phyloP scores from a whole-genome alignment of 2,888 invertebrate genomes.

The Tetranychus piercei region DNA sequence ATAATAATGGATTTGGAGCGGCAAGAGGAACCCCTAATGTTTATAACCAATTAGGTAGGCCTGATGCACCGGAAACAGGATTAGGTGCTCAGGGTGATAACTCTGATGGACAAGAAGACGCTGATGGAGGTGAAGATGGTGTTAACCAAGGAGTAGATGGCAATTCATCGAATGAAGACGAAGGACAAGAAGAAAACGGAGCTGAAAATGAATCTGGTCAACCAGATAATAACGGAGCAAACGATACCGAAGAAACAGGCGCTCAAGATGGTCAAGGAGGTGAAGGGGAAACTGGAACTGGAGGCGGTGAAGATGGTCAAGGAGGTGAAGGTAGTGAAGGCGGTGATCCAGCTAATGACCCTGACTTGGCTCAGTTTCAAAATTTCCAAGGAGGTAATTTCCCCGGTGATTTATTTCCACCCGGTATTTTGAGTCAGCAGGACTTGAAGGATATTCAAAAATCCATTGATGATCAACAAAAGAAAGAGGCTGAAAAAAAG shows the following conservation, averaged over 20 bases:
- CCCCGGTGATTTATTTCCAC: constrained; percentile 17
- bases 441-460: constrained; percentile 16
- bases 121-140: background rate
- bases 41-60: background rate
- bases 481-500: constrained; percentile 4
- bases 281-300: background rate
- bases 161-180: background rate
- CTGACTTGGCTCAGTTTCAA: constrained; percentile 12
- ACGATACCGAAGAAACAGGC: background rate
- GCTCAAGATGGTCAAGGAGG: background rate
- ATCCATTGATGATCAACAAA: constrained; percentile 2
- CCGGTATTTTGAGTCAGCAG: constrained; percentile 14
- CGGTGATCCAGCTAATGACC: constrained; percentile 9
- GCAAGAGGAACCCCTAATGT: background rate
- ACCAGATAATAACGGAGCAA: background rate
- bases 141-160: background rate
- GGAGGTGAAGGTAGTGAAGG: background rate
- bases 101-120: background rate
- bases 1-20: background rate
- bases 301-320: background rate
- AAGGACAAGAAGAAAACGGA: background rate
- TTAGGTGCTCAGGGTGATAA: background rate
- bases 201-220: background rate
- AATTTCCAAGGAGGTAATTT: constrained; percentile 12
- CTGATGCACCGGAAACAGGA: background rate